These are phyloP conservation scores for Mesembrinibis cayennensis DNA, from an alignment of 2,113 vertebrate genomes.

Conservation along the genomic window DNA sequence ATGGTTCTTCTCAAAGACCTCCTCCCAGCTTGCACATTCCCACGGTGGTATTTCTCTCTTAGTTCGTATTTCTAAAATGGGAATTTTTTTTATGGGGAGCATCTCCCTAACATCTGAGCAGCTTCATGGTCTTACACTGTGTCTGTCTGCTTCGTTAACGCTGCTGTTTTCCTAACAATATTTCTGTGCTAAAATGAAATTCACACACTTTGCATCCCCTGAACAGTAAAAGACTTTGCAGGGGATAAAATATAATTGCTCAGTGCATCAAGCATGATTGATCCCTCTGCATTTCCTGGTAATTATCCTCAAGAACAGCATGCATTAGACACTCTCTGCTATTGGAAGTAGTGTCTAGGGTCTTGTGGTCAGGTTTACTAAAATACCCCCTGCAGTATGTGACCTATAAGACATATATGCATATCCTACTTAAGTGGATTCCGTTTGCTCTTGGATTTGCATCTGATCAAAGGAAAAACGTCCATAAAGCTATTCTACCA, in stretches of 20 bases:
- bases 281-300: slow-evolving; percentile 40
- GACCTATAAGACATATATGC: background rate
- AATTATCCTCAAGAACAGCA: slow-evolving; percentile 14
- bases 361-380: slow-evolving; percentile 11
- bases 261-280: slow-evolving; percentile 17
- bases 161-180: background rate
- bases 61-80: background rate
- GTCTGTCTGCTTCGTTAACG: background rate
- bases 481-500: background rate
- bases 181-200: background rate
- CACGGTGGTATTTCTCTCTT: background rate
- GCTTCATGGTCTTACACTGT: background rate
- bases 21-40: background rate
- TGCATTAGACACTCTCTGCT: slow-evolving; percentile 35
- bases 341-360: background rate
- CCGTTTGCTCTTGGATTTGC: background rate
- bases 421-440: background rate
- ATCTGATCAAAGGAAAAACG: background rate
- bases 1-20: background rate
- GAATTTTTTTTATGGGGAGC: background rate
- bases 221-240: slow-evolving; percentile 21
- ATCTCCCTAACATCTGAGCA: background rate
- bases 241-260: slow-evolving; percentile 46
- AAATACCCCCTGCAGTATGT: background rate
- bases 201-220: background rate